These are phyloP conservation scores for Elysia chlorotica DNA, from an alignment of 1,140 invertebrate genomes.

Conservation along the genomic window DNA sequence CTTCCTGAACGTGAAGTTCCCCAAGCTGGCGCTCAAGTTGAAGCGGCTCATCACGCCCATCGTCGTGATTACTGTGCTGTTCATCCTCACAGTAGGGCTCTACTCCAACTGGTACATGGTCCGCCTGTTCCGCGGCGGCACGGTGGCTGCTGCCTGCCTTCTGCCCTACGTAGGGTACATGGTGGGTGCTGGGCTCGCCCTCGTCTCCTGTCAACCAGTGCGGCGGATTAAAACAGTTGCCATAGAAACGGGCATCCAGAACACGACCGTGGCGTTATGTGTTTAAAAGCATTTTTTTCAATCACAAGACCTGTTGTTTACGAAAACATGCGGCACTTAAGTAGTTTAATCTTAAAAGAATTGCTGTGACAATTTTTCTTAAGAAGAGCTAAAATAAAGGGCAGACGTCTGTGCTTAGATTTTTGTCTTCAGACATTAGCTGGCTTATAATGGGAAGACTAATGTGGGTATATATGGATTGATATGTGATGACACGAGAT, in stretches of 20 bases:
- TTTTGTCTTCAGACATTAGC: too few relatives aligned
- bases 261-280: constrained; percentile 62
- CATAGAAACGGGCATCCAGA: constrained; percentile 67
- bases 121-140: constrained; percentile 72
- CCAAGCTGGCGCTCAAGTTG: constrained; percentile 55
- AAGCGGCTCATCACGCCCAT: constrained; percentile 68
- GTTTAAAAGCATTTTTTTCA: too few relatives aligned
- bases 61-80: constrained; percentile 80
- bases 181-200: constrained; percentile 67
- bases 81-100: constrained; percentile 89
- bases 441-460: too few relatives aligned
- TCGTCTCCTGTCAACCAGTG: constrained; percentile 44
- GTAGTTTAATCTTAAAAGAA: too few relatives aligned
- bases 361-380: too few relatives aligned
- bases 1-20: constrained; percentile 65
- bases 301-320: too few relatives aligned
- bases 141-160: constrained; percentile 76
- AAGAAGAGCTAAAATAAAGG: too few relatives aligned
- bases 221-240: constrained; percentile 63
- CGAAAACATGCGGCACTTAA: too few relatives aligned
- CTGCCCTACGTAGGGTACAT: constrained; percentile 88
- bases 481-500: too few relatives aligned
- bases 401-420: too few relatives aligned
- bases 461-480: too few relatives aligned
- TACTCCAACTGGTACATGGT: constrained; percentile 92